A percentile compares a stretch with the other conserved stretches of the same genome.
phyloP scores from a whole-genome alignment of 2,888 invertebrate species.

The Meliscaeva auricollis region DNA sequence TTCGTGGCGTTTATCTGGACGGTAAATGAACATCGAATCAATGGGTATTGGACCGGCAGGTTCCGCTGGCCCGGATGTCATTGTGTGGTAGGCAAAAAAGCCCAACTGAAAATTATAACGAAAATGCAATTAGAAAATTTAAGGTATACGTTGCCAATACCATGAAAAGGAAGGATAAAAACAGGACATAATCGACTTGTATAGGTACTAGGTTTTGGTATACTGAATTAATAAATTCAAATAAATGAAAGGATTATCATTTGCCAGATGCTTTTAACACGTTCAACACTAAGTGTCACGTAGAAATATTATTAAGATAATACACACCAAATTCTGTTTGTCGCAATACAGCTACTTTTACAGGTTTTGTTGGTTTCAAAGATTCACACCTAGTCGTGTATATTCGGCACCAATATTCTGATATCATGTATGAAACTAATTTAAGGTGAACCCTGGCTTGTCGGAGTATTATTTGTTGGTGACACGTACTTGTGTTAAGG shows the following conservation, averaged over 20 bases:
- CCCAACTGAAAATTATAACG: slow-evolving; percentile 89
- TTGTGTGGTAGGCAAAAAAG: slow-evolving; percentile 95
- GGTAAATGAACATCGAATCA: slow-evolving; percentile 96
- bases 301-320: slow-evolving; percentile 31
- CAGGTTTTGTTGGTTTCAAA: not conserved
- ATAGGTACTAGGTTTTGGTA: not conserved
- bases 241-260: slow-evolving; percentile 36
- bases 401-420: not conserved
- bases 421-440: slow-evolving; percentile 23
- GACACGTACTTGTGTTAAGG: slow-evolving; percentile 25
- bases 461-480: slow-evolving; percentile 16
- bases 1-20: slow-evolving; percentile 95
- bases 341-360: not conserved
- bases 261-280: slow-evolving; percentile 42
- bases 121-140: slow-evolving; percentile 4
- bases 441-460: slow-evolving; percentile 14
- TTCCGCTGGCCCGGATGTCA: slow-evolving; percentile 90
- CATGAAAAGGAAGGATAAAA: too few relatives aligned
- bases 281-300: slow-evolving; percentile 21
- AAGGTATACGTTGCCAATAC: not conserved
- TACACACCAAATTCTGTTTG: slow-evolving; percentile 12
- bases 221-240: slow-evolving; percentile 34
- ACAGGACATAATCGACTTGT: slow-evolving; percentile 18
- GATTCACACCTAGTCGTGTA: slow-evolving; percentile 3
- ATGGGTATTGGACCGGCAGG: slow-evolving; percentile 96